These are phyloP conservation scores for Drosophila peninsularis DNA, from an alignment of 2,888 invertebrate species.

Conservation along the genomic window DNA sequence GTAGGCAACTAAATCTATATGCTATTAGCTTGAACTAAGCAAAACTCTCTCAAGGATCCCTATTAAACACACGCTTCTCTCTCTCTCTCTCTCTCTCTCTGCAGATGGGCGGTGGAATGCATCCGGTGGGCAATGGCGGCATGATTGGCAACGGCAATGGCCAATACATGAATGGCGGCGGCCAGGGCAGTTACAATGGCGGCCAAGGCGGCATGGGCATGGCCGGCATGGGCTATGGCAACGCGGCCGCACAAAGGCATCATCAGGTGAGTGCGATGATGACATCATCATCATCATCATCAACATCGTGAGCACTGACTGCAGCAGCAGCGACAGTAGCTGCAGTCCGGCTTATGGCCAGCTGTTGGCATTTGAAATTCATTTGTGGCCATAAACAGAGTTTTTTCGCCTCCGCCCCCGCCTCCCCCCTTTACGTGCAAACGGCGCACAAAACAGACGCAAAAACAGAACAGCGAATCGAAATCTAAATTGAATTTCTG, in stretches of 20 bases:
- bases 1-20: too few relatives aligned
- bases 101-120: conserved; percentile 83
- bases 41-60: background rate
- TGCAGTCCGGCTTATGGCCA: conserved; percentile 18
- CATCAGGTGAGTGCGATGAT: conserved; percentile 83
- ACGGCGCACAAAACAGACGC: conserved; percentile 13
- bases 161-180: conserved; percentile 83
- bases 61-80: background rate
- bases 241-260: conserved; percentile 81
- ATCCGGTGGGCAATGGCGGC: conserved; percentile 77
- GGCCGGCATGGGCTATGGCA: conserved; percentile 78
- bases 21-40: too few relatives aligned
- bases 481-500: conserved; percentile 31
- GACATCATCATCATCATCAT: conserved; percentile 16
- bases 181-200: conserved; percentile 71
- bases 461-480: conserved; percentile 9
- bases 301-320: conserved; percentile 3
- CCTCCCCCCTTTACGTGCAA: conserved; percentile 30
- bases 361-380: conserved; percentile 38
- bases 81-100: background rate
- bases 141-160: conserved; percentile 75
- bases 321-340: conserved; percentile 15
- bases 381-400: conserved; percentile 57
- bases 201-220: conserved; percentile 79
- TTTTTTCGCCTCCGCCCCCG: conserved; percentile 18